A percentile compares a stretch with the other conserved stretches of the same genome.
Evolutionary conservation across 1,140 invertebrate genomes (phyloP).

Genomic region (Schlechtendalia chinensis): DNA sequence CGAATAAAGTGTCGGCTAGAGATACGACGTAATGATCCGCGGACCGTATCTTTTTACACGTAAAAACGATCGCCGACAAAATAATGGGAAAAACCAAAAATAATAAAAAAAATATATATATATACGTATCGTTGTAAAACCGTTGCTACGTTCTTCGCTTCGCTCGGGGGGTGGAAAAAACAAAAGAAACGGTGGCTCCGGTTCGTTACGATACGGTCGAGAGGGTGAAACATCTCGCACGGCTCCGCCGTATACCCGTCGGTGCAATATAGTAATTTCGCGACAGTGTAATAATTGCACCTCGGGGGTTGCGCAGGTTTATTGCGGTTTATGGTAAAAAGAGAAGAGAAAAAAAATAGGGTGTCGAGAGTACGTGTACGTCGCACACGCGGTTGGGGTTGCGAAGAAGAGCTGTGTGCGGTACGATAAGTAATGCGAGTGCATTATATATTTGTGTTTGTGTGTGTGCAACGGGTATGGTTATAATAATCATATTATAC

Average conservation of each 20-base stretch:
- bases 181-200: no score
- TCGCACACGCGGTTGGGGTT: background rate
- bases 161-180: no score
- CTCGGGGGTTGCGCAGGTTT: background rate
- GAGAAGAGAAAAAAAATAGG: background rate
- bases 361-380: background rate
- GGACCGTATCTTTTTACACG: no score
- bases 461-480: background rate
- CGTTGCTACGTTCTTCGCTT: no score
- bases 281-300: constrained; percentile 22
- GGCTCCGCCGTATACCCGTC: background rate
- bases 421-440: background rate
- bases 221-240: background rate
- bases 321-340: constrained; percentile 9
- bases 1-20: no score
- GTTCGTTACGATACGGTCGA: no score
- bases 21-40: no score
- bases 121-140: no score
- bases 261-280: constrained; percentile 23
- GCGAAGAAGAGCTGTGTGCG: background rate
- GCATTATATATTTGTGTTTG: background rate
- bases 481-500: no score
- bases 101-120: no score
- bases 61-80: no score
- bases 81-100: no score